Percentiles rank a stretch among this genome's conserved stretches.
Evolutionary conservation across 2,113 vertebrate genomes (phyloP).

Genomic region (Saguinus midas): DNA sequence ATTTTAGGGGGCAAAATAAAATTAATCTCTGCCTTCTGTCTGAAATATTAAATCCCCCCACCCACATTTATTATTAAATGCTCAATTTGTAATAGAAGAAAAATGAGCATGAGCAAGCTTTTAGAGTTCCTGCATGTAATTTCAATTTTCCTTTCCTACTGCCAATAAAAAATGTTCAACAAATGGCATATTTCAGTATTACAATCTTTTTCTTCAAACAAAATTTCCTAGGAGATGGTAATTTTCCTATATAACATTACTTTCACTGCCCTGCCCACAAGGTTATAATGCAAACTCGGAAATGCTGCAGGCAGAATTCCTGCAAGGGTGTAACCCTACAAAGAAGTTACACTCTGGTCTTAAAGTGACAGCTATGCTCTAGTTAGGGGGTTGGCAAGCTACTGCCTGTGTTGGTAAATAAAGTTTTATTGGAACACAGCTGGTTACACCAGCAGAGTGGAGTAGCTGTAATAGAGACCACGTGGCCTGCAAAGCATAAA

Average conservation of each 20-base stretch:
- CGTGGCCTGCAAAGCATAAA: neutral
- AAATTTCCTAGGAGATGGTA: neutral
- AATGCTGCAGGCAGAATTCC: neutral
- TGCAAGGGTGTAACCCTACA: neutral
- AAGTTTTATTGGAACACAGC: slow-evolving; percentile 36
- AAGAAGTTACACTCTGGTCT: neutral
- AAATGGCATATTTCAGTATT: neutral
- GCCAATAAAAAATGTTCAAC: neutral
- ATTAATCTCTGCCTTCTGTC: neutral
- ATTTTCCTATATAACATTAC: neutral
- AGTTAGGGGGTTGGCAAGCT: neutral
- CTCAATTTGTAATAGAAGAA: neutral
- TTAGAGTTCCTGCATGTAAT: neutral
- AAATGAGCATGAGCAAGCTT: neutral
- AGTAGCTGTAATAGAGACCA: neutral
- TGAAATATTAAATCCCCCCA: neutral
- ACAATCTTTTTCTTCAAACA: neutral
- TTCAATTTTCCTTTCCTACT: slow-evolving; percentile 14
- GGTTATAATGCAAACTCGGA: neutral
- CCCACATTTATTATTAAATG: neutral
- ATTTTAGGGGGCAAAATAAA: neutral
- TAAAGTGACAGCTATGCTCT: neutral
- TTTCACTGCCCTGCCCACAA: neutral
- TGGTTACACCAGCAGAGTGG: neutral
- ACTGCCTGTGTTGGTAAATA: slow-evolving; percentile 4